Conservation (phyloP, 2,797 vertebrate genomes). For the Decapterus maruadsi region DNA sequence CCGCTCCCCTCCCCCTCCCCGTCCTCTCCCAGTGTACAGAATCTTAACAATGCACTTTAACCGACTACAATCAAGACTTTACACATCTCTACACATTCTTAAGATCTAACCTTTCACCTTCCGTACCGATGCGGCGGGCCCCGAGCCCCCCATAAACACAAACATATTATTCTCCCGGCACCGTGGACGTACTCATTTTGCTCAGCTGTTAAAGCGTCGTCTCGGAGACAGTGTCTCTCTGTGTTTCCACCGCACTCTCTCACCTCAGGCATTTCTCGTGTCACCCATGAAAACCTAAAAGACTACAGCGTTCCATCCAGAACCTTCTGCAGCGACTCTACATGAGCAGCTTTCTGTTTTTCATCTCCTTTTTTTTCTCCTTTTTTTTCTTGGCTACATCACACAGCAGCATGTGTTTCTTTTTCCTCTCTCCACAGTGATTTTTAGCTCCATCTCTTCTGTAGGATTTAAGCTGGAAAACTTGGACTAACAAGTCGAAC, state of each 20-base stretch:
- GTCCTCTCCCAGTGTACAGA: conserved; percentile 64
- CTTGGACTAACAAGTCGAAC: conserved; percentile 39
- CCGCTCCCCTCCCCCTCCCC: no score
- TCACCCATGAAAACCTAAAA: conserved; percentile 26
- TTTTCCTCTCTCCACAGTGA: conserved; percentile 31
- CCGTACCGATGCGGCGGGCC: conserved; percentile 10
- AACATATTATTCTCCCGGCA: conserved; percentile 10
- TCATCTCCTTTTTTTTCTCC: background rate
- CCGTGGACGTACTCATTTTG: conserved; percentile 21
- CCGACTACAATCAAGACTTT: conserved; percentile 68
- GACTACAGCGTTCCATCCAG: conserved; percentile 23
- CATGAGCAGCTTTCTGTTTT: conserved; percentile 7
- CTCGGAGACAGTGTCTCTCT: conserved; percentile 48
- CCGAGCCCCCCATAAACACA: conserved; percentile 20
- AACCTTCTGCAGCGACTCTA: conserved; percentile 28
- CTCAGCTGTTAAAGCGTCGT: conserved; percentile 51
- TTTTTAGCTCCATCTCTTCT: conserved; percentile 15
- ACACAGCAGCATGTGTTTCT: conserved; percentile 26
- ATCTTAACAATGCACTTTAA: conserved; percentile 87
- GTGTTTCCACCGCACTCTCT: conserved; percentile 44
- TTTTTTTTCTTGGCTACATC: conserved; percentile 45
- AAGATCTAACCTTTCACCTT: conserved; percentile 8
- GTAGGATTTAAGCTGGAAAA: conserved; percentile 42
- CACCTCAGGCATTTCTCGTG: conserved; percentile 66
- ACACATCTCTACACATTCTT: conserved; percentile 26